Evolutionary conservation across 2,888 invertebrate genomes (phyloP).

Genomic region (Pseudococcus jackbeardsleyi): DNA sequence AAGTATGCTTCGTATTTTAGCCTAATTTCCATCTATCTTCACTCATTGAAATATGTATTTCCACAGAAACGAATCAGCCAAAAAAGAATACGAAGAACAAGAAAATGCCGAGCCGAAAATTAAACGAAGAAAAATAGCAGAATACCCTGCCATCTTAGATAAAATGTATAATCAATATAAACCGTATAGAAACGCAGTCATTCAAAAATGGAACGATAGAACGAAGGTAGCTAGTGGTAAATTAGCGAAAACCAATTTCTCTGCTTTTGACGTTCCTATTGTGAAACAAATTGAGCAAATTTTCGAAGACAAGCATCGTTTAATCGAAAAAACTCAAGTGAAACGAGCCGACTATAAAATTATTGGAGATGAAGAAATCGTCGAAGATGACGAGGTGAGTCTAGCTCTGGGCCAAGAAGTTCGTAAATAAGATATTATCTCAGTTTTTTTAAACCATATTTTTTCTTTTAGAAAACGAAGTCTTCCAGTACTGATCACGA

Average conservation of each 20-base stretch:
- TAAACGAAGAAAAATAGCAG: slow-evolving; percentile 71
- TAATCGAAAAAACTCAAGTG: slow-evolving; percentile 84
- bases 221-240: slow-evolving; percentile 81
- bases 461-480: not conserved
- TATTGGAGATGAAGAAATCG: slow-evolving; percentile 73
- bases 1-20: not conserved
- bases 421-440: not conserved
- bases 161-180: slow-evolving; percentile 76
- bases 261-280: slow-evolving; percentile 73
- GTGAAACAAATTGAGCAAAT: slow-evolving; percentile 89
- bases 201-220: slow-evolving; percentile 96
- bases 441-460: not conserved
- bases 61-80: slow-evolving; percentile 35
- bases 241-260: slow-evolving; percentile 76
- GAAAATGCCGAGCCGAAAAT: slow-evolving; percentile 66
- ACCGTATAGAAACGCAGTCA: slow-evolving; percentile 81
- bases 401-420: not conserved
- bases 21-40: not conserved
- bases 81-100: slow-evolving; percentile 62
- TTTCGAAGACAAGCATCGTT: slow-evolving; percentile 81
- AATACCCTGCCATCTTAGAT: slow-evolving; percentile 75
- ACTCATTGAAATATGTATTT: not conserved
- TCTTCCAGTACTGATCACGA: slow-evolving; percentile 75
- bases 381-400: not conserved
- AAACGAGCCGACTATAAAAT: slow-evolving; percentile 82